Evolutionary conservation across 2,888 invertebrate genomes (phyloP).

Genomic region (Melangyna quadrimaculata): DNA sequence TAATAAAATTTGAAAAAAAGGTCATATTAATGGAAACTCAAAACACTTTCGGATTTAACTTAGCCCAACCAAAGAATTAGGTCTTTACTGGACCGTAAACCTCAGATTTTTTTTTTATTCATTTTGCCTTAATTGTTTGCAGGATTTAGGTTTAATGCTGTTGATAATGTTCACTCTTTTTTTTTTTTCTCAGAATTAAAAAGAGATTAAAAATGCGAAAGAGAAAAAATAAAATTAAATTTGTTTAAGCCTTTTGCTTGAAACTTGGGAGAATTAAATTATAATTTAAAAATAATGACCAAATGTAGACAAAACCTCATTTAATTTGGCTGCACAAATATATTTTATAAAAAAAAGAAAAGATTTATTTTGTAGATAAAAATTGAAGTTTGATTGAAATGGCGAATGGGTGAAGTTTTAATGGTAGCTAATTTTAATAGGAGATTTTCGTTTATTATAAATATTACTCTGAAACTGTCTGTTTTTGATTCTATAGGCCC

Average conservation of each 20-base stretch:
- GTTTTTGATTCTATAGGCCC: background rate
- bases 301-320: background rate
- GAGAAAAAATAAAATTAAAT: background rate
- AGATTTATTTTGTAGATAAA: no score
- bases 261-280: background rate
- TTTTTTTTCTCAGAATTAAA: background rate
- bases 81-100: background rate
- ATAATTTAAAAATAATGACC: background rate
- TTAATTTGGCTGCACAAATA: background rate
- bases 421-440: background rate
- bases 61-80: background rate
- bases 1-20: background rate
- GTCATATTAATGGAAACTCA: background rate
- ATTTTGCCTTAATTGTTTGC: background rate
- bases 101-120: background rate
- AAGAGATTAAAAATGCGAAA: background rate
- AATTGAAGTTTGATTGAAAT: background rate
- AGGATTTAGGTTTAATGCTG: background rate
- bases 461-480: background rate
- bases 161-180: constrained; percentile 1
- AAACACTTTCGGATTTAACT: background rate
- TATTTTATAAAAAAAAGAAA: background rate
- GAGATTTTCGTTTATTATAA: background rate
- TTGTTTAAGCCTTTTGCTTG: background rate
- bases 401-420: background rate